A percentile compares a stretch with the other conserved stretches of the same genome.
These are phyloP conservation scores for Apteryx mantelli DNA, from an alignment of 2,113 vertebrate genomes.

Conservation along the genomic window DNA sequence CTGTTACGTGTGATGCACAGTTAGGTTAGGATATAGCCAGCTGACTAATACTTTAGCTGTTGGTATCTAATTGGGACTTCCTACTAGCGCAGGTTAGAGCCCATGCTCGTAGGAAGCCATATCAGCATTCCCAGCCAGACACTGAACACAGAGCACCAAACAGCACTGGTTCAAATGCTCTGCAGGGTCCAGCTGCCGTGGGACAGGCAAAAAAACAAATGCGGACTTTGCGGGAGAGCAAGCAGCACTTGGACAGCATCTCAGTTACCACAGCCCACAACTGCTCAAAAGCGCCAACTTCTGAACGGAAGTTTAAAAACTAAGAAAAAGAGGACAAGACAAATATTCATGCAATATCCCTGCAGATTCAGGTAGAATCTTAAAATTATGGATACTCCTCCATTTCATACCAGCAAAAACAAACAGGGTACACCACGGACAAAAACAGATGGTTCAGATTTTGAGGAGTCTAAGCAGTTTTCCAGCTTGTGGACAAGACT, in stretches of 20 bases:
- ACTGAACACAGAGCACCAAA: neutral
- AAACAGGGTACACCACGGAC: neutral
- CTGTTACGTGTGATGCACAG: accelerated
- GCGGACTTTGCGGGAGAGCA: neutral
- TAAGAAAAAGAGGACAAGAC: neutral
- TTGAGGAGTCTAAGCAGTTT: neutral
- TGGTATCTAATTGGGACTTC: neutral
- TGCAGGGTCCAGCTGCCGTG: neutral
- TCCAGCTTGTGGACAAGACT: neutral
- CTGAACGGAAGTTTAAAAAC: neutral
- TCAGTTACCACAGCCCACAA: neutral
- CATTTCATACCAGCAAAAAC: neutral
- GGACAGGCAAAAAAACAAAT: neutral
- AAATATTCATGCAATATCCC: neutral
- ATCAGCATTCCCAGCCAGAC: neutral
- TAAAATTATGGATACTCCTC: neutral
- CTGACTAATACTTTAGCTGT: neutral
- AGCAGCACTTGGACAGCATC: neutral
- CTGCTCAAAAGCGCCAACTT: accelerated
- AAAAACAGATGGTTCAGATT: neutral
- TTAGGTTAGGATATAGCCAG: neutral
- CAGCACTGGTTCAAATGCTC: neutral
- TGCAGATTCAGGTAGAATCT: neutral
- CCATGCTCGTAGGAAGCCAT: accelerated
- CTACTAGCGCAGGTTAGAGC: neutral